phyloP scores from a whole-genome alignment of 1,140 invertebrate species.

The Drosophila virilis region DNA sequence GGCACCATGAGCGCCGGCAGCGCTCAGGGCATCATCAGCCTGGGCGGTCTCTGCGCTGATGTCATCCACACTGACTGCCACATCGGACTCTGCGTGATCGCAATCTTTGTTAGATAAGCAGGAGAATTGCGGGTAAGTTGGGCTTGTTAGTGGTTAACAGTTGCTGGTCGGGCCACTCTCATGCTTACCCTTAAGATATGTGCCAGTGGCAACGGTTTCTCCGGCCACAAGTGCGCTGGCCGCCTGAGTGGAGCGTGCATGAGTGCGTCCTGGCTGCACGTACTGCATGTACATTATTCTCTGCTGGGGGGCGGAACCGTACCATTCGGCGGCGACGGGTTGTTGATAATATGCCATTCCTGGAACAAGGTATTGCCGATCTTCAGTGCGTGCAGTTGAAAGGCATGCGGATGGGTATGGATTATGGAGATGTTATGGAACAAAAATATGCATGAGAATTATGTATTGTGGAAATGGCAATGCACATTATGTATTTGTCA shows the following conservation, averaged over 20 bases:
- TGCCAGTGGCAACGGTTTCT: constrained; percentile 79
- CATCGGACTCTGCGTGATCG: constrained; percentile 78
- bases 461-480: not conserved
- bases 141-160: constrained; percentile 38
- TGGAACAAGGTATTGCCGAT: constrained; percentile 72
- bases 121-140: constrained; percentile 9
- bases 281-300: constrained; percentile 83
- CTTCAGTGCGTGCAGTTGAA: constrained; percentile 46
- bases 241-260: constrained; percentile 76
- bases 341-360: constrained; percentile 83
- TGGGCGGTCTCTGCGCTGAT: constrained; percentile 53
- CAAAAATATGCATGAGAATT: constrained; percentile 4
- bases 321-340: constrained; percentile 71
- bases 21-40: constrained; percentile 64
- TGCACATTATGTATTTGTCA: too few species aligned
- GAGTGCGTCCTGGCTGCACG: constrained; percentile 70
- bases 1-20: constrained; percentile 68
- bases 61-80: constrained; percentile 42
- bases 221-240: constrained; percentile 79
- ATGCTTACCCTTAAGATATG: constrained; percentile 78
- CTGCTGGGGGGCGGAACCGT: constrained; percentile 69
- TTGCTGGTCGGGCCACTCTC: not conserved
- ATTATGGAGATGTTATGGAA: not conserved
- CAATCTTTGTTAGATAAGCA: constrained; percentile 75
- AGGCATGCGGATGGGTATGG: constrained; percentile 12